A percentile compares a stretch with the other conserved stretches of the same genome.
These are phyloP conservation scores for Prionailurus bengalensis DNA, from an alignment of 2,113 vertebrate species.

Conservation along the genomic window DNA sequence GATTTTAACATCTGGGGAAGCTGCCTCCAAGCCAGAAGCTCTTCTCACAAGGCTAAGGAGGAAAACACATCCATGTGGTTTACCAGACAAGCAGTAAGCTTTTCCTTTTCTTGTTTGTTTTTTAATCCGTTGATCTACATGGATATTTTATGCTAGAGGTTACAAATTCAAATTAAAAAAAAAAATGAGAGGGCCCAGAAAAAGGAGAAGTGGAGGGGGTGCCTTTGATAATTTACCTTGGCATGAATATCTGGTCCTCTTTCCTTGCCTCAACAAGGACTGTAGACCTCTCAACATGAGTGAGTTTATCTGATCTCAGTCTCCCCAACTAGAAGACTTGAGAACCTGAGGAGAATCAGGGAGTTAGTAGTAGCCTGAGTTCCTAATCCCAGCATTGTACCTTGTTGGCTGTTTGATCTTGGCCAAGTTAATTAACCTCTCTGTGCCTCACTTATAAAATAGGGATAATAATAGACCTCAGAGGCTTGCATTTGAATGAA, in stretches of 20 bases:
- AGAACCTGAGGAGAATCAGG: background rate
- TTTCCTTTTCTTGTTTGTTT: background rate
- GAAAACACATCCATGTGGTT: background rate
- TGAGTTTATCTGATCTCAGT: background rate
- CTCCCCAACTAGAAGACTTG: background rate
- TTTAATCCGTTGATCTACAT: background rate
- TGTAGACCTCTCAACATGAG: background rate
- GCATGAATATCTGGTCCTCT: background rate
- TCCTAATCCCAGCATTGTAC: background rate
- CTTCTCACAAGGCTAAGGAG: background rate
- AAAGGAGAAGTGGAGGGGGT: background rate
- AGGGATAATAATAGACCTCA: background rate
- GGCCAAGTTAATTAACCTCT: background rate
- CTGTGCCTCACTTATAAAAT: background rate
- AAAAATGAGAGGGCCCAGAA: background rate
- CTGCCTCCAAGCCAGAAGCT: background rate
- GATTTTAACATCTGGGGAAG: background rate
- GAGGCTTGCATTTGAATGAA: background rate
- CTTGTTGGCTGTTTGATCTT: slow-evolving; percentile 1
- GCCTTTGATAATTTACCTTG: background rate
- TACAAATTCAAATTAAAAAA: background rate
- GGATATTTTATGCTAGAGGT: background rate
- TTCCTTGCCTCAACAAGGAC: background rate
- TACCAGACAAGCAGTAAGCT: background rate
- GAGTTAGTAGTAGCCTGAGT: background rate